A percentile compares a stretch with the other conserved stretches of the same genome.
Conservation (phyloP, 2,113 vertebrate genomes). For the Amphilophus citrinellus region DNA sequence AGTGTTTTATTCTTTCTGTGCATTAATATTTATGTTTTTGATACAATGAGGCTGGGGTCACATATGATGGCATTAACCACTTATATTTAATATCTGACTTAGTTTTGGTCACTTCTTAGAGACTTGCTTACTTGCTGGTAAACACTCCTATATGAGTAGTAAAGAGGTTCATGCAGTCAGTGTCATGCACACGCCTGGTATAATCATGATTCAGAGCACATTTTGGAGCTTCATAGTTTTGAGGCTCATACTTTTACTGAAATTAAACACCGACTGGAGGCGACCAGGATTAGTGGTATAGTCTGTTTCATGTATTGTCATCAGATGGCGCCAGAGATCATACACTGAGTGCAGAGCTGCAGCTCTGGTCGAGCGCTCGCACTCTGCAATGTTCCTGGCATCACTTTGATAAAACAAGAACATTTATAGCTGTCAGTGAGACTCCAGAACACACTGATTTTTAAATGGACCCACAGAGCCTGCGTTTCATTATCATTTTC, state of each 20-base stretch:
- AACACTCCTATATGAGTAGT: background rate
- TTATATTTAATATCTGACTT: background rate
- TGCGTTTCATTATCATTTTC: background rate
- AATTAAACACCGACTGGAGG: background rate
- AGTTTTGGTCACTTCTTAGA: background rate
- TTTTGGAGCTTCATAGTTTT: background rate
- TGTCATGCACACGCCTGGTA: background rate
- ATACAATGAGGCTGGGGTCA: background rate
- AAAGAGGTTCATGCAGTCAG: background rate
- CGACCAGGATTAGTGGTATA: background rate
- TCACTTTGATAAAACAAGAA: background rate
- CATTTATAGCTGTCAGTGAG: background rate
- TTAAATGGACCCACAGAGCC: background rate
- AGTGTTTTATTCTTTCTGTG: too few relatives aligned
- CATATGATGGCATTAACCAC: background rate
- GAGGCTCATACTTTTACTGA: background rate
- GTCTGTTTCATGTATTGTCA: conserved; percentile 15
- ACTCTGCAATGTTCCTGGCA: background rate
- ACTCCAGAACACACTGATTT: background rate
- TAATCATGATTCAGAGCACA: background rate
- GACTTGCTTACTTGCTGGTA: background rate
- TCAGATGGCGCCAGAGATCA: conserved; percentile 61
- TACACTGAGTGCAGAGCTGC: background rate
- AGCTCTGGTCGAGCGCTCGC: background rate
- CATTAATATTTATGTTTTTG: background rate